Base-by-base conservation (phyloP, 2,888 invertebrate species). In the Spilarctia lutea region DNA sequence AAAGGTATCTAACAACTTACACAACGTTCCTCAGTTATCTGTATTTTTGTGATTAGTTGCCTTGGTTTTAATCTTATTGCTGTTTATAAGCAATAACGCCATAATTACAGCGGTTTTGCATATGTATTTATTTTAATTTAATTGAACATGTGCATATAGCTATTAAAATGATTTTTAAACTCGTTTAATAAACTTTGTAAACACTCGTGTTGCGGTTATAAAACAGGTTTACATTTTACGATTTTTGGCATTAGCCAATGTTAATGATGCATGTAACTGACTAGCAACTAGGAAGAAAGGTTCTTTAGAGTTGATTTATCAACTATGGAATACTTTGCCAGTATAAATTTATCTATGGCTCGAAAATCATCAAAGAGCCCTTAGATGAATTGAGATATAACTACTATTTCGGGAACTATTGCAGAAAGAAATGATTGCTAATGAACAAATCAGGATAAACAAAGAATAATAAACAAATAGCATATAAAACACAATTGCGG, bases 241-340 rank as follows among this genome's bases (percentile, higher is more conserved):
- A n/a, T 13, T 60, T 27, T 60, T 60, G 13, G 60, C 13, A 27
- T 60, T 13, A 60, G 60, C 52, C 16, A 30, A 60, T 27, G 27
- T 63, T 30, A 63, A 63, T 18, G 18, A 27, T 30, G 63, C 30
- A 2, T 63, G 90, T 89, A 88, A 90, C 18, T 30, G 18, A 3
- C 63, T 11, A 63, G 7, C 6, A 18, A 16, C 7, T 7, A 8
- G 8, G 18, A 18, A 16, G 30, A 30, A 18, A 7, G 30, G 30
- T 63, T 18, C 8, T 30, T 30, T 16, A 63, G 30, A 8, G 18
- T 30, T 30, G 56, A n/a, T 13, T n/a, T 11, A 60, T 52, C 10
- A 56, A 56, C 24, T n/a, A 20, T n/a, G 6, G 52, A 56, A 56
- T n/a, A 24, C 10, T 0, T 60, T 27, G 16, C 13, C 6, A 27